Evolutionary conservation across 2,888 invertebrate species (phyloP).

Genomic region (Alloplasta piceator): DNA sequence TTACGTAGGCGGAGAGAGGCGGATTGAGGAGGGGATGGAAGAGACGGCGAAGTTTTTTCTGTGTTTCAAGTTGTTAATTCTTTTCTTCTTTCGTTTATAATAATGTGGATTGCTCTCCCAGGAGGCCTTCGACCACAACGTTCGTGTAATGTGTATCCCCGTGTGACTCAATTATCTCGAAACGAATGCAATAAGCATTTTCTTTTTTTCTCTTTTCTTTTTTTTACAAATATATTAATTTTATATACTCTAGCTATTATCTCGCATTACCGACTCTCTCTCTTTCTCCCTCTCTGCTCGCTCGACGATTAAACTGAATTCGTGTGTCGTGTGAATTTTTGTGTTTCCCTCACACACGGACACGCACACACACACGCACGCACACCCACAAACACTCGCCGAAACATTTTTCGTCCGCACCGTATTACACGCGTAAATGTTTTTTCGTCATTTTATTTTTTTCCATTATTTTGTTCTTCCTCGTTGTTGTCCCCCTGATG

Average conservation of each 20-base stretch:
- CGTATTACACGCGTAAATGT: neutral
- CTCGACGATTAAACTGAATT: slow-evolving; percentile 44
- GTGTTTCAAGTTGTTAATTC: slow-evolving; percentile 22
- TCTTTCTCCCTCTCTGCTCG: slow-evolving; percentile 22
- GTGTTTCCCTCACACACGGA: neutral
- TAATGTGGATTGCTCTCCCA: slow-evolving; percentile 13
- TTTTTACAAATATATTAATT: slow-evolving; percentile 78
- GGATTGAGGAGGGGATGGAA: slow-evolving; percentile 52
- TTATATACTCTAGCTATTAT: slow-evolving; percentile 75
- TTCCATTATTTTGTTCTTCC: slow-evolving; percentile 3
- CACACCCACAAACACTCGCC: too few species aligned
- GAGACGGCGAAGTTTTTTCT: slow-evolving; percentile 62
- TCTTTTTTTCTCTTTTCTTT: slow-evolving; percentile 44
- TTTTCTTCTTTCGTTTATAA: slow-evolving; percentile 27
- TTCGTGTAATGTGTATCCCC: slow-evolving; percentile 46
- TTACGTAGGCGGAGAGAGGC: slow-evolving; percentile 53
- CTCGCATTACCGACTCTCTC: slow-evolving; percentile 68
- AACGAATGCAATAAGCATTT: slow-evolving; percentile 45
- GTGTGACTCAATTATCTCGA: slow-evolving; percentile 43
- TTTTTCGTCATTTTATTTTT: neutral
- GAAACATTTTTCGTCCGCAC: too few species aligned
- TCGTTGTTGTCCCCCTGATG: neutral
- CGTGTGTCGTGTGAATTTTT: slow-evolving; percentile 12
- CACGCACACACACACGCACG: neutral
- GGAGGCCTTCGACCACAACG: slow-evolving; percentile 31